phyloP scores from a whole-genome alignment of 2,888 invertebrate species.

The Dryadula phaetusa region DNA sequence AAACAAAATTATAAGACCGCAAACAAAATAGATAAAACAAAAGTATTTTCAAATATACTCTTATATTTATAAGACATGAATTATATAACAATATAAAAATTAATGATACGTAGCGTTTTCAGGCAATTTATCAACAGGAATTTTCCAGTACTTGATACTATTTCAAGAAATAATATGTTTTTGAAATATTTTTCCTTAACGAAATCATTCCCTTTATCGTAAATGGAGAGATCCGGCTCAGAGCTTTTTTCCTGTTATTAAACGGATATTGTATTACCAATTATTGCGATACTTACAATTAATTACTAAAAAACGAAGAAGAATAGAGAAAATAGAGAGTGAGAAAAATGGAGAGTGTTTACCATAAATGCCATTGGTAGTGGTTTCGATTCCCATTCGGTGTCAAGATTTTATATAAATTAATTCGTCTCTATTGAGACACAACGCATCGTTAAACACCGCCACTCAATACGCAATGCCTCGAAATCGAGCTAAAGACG shows the following conservation, averaged over 20 bases:
- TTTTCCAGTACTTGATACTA: conserved; percentile 42
- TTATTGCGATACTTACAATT: conserved; percentile 6
- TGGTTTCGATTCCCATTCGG: too few species aligned
- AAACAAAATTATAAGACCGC: too few species aligned
- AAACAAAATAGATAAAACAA: background rate
- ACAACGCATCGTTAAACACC: too few species aligned
- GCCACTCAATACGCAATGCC: too few species aligned
- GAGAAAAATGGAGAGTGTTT: too few species aligned
- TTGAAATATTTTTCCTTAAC: conserved; percentile 2
- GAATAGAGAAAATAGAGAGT: too few species aligned
- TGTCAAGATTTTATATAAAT: too few species aligned
- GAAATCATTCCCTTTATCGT: background rate
- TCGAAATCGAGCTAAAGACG: too few species aligned
- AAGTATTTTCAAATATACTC: conserved; percentile 17
- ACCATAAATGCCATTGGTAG: too few species aligned
- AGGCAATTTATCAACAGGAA: conserved; percentile 38
- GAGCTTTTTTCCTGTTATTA: background rate
- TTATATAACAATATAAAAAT: conserved; percentile 43
- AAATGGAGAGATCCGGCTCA: background rate
- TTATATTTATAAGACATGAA: too few species aligned
- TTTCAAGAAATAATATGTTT: conserved; percentile 2
- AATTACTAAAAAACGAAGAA: background rate
- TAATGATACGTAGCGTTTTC: conserved; percentile 43
- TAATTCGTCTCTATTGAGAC: too few species aligned
- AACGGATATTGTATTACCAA: conserved; percentile 33